Percentiles rank a stretch among this genome's conserved stretches.
Conservation (phyloP, 2,113 vertebrate species). For the Tychaedon coryphoeus region DNA sequence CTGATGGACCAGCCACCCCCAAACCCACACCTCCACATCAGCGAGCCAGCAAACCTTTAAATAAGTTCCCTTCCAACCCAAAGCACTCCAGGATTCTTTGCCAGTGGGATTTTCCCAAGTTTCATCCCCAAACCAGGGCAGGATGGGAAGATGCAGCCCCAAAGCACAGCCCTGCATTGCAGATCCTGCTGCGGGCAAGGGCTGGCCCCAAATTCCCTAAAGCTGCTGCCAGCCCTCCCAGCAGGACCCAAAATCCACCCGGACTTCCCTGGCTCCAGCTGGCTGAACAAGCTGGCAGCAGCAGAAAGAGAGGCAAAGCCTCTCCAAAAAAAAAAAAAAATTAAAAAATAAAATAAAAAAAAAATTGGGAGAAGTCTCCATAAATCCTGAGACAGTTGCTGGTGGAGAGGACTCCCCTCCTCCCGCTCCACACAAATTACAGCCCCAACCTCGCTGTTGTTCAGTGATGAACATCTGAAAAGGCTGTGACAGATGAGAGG, state of each 20-base stretch:
- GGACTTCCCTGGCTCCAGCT: neutral
- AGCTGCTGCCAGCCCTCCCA: neutral
- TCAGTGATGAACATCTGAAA: slow-evolving; percentile 7
- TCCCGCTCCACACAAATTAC: neutral
- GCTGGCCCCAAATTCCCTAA: neutral
- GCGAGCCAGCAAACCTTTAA: neutral
- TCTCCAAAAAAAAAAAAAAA: neutral
- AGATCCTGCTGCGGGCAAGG: neutral
- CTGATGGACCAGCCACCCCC: too few species aligned
- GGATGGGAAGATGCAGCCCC: neutral
- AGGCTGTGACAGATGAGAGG: slow-evolving; percentile 9
- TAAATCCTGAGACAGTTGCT: slow-evolving; percentile 1
- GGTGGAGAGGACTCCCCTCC: neutral
- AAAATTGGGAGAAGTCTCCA: neutral
- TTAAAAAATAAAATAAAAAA: too few species aligned
- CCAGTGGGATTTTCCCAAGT: fast-evolving
- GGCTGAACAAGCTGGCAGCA: neutral
- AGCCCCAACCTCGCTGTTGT: neutral
- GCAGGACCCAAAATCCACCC: neutral
- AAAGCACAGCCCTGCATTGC: neutral
- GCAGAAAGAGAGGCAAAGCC: neutral
- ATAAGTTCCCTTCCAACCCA: neutral
- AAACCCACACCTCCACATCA: neutral
- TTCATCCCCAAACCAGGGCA: neutral
- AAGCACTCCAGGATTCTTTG: fast-evolving